These are phyloP conservation scores for Ornithorhynchus anatinus DNA, from an alignment of 2,113 vertebrate species.

Conservation along the genomic window DNA sequence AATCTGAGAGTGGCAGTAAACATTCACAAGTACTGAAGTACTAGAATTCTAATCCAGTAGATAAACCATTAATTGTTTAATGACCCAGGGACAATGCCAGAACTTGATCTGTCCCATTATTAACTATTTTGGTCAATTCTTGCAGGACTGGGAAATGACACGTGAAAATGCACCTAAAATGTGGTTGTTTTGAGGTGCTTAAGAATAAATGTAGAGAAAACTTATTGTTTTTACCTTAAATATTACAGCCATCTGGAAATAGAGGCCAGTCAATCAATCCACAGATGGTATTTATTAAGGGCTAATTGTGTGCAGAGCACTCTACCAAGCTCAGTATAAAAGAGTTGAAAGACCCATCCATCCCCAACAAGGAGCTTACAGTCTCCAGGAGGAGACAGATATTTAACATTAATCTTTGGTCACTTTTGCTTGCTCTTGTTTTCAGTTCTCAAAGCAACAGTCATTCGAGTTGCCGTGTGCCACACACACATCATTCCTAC, in stretches of 20 bases:
- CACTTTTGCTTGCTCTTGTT: neutral
- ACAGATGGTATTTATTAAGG: too few relatives aligned
- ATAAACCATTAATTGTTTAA: neutral
- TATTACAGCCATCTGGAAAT: too few relatives aligned
- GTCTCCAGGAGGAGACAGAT: too few relatives aligned
- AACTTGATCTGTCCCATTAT: constrained; percentile 1
- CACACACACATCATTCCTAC: neutral
- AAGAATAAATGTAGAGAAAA: neutral
- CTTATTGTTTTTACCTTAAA: neutral
- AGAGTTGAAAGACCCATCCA: too few relatives aligned
- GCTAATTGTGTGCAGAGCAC: too few relatives aligned
- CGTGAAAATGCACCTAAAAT: neutral
- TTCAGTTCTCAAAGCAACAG: neutral
- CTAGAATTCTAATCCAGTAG: neutral
- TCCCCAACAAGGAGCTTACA: too few relatives aligned
- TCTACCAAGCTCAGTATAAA: too few relatives aligned
- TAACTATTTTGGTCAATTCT: neutral
- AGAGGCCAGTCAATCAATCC: too few relatives aligned
- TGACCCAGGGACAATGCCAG: neutral
- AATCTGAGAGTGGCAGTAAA: neutral
- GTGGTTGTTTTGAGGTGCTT: neutral
- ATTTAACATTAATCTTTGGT: too few relatives aligned
- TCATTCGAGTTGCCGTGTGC: neutral
- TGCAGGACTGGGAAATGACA: neutral
- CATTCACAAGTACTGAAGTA: neutral